Conservation (phyloP, 2,888 invertebrate species). For the Oegoconia quadripuncta region DNA sequence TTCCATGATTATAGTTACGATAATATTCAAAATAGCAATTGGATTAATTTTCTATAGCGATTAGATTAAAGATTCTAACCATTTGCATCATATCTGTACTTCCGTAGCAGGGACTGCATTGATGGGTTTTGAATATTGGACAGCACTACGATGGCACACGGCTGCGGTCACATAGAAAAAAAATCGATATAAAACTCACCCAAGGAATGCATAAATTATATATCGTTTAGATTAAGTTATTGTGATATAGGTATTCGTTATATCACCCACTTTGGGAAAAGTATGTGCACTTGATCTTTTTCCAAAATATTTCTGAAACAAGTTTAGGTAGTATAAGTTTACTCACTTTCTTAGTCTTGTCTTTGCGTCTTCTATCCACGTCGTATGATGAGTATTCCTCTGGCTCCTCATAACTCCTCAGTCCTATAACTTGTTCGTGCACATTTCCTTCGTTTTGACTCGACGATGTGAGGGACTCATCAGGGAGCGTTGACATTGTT, state of each 20-base stretch:
- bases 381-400: conserved; percentile 32
- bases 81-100: conserved; percentile 63
- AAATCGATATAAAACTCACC: conserved; percentile 12
- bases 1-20: too few relatives aligned
- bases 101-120: conserved; percentile 61
- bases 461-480: conserved; percentile 21
- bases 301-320: too few relatives aligned
- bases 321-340: not conserved
- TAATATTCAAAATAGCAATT: too few relatives aligned
- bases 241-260: too few relatives aligned
- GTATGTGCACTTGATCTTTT: too few relatives aligned
- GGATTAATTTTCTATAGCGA: too few relatives aligned
- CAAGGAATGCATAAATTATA: not conserved
- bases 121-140: conserved; percentile 57
- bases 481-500: conserved; percentile 24
- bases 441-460: conserved; percentile 24
- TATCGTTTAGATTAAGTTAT: not conserved
- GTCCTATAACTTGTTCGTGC: conserved; percentile 33
- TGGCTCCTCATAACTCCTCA: conserved; percentile 30
- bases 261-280: too few relatives aligned
- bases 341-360: conserved; percentile 1
- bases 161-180: conserved; percentile 42
- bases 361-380: conserved; percentile 22
- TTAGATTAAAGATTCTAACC: conserved; percentile 42
- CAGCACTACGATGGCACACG: conserved; percentile 58